Evolutionary conservation across 2,113 vertebrate species (phyloP), one percentile per base, ranked within the genome.

Genomic region (Loxodonta africana): DNA sequence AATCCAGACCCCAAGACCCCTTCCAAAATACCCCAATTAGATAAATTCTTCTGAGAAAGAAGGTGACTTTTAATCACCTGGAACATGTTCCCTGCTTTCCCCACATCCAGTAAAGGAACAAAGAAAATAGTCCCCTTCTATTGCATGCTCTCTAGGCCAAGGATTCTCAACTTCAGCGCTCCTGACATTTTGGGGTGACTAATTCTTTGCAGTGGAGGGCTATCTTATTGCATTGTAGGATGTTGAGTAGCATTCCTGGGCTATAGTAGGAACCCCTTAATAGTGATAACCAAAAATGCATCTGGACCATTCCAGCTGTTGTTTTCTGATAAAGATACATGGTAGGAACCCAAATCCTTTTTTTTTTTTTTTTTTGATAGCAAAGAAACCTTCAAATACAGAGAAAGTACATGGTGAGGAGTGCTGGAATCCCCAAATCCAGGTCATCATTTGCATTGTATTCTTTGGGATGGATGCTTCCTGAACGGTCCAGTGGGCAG

Each of bases 31-130:
- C 8, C 41, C 62, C 44, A 83, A 11, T 63, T 73, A 60, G 33
- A 25, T 87, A 86, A 57, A 8, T 76, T 90, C 60, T 91, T 71
- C 25, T 74, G 41, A 93, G 28, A 91, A 94, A 77, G 86, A 87
- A 71, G 23, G 67, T 8, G 53, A 48, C 33, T 1, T 53, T 48
- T 57, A 80, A 76, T 77, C 23, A 60, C 37, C 67, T 85, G 37
- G 46, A 84, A 71, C n/a, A 33, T 3, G 11, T 73, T 90, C 85
- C 76, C 77, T 93, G 5, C 8, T 92, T 44, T 63, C 46, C 17
- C 33, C 20, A 83, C 17, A 57, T 80, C 41, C 26, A 67, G 15
- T 41, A 85, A 67, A 88, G n/a, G 44, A 90, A 78, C 17, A 25
- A 94, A 76, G 81, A 65, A 92, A 67, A 12, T n/a, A 73, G 25